Evolutionary conservation across 2,888 invertebrate genomes (phyloP).

Genomic region (Idaea dimidiata): DNA sequence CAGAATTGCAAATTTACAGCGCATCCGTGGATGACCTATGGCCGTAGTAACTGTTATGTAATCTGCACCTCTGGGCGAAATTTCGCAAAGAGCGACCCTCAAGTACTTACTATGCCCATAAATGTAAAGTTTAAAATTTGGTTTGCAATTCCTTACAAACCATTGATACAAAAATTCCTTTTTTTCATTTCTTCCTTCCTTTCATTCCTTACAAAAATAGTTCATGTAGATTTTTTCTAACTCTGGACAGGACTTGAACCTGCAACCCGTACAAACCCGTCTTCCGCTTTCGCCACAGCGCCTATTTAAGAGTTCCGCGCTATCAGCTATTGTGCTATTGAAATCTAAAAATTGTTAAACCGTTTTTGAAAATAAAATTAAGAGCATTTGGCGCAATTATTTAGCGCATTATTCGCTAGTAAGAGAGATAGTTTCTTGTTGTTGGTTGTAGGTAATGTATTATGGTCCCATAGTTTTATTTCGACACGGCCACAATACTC

Average conservation of each 20-base stretch:
- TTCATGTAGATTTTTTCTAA: too few species aligned
- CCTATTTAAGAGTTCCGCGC: too few species aligned
- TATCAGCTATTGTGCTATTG: too few species aligned
- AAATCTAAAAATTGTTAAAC: too few species aligned
- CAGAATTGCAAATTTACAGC: constrained; percentile 42
- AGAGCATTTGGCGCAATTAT: background rate
- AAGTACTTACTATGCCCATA: background rate
- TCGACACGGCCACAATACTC: constrained; percentile 41
- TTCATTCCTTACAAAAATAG: too few species aligned
- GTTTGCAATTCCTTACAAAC: constrained; percentile 22
- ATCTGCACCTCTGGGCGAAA: constrained; percentile 29
- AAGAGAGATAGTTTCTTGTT: constrained; percentile 3
- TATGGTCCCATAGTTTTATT: constrained; percentile 47
- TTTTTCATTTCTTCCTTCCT: too few species aligned
- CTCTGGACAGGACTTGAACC: too few species aligned
- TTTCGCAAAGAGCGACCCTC: constrained; percentile 46
- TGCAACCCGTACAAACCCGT: too few species aligned
- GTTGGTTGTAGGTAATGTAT: constrained; percentile 23
- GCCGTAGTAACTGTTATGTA: constrained; percentile 21
- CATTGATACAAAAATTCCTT: constrained; percentile 1
- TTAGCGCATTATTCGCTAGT: background rate
- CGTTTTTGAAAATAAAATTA: background rate
- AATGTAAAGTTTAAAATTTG: background rate
- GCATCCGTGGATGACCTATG: constrained; percentile 48
- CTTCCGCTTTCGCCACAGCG: too few species aligned